These are phyloP conservation scores for Chauna torquata DNA, from an alignment of 2,113 vertebrate species.

Conservation along the genomic window DNA sequence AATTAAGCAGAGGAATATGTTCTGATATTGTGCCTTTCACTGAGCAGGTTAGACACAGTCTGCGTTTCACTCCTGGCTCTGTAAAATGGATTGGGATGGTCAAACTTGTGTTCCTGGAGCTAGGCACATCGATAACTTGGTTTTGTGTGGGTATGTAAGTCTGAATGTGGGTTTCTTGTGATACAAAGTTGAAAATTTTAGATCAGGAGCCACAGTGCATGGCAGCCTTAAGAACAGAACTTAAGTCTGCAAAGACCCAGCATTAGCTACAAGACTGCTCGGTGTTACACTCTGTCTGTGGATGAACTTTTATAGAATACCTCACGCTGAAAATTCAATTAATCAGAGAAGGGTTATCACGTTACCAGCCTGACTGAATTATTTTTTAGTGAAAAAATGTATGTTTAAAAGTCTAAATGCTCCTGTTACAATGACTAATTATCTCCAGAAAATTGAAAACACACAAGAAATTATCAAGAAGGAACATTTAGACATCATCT, in stretches of 20 bases:
- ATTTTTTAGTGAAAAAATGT: slow-evolving; percentile 26
- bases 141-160: background rate
- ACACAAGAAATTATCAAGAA: slow-evolving; percentile 45
- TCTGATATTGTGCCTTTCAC: background rate
- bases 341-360: slow-evolving; percentile 33
- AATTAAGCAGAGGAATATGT: background rate
- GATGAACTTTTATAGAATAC: background rate
- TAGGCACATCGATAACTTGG: fast-evolving
- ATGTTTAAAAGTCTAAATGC: slow-evolving; percentile 56
- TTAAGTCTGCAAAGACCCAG: background rate
- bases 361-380: slow-evolving; percentile 16
- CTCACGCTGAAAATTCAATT: slow-evolving; percentile 46
- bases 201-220: background rate
- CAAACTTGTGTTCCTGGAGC: background rate
- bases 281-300: background rate
- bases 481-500: slow-evolving; percentile 54
- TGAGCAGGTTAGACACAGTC: background rate
- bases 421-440: slow-evolving; percentile 58
- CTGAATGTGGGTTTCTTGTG: background rate
- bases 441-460: slow-evolving; percentile 52
- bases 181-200: background rate
- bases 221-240: background rate
- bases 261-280: background rate
- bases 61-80: background rate
- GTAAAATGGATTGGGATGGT: background rate